Percentiles rank a stretch among this genome's conserved stretches.
These are phyloP conservation scores for Protonibea diacanthus DNA, from an alignment of 2,797 vertebrate genomes.

Conservation along the genomic window DNA sequence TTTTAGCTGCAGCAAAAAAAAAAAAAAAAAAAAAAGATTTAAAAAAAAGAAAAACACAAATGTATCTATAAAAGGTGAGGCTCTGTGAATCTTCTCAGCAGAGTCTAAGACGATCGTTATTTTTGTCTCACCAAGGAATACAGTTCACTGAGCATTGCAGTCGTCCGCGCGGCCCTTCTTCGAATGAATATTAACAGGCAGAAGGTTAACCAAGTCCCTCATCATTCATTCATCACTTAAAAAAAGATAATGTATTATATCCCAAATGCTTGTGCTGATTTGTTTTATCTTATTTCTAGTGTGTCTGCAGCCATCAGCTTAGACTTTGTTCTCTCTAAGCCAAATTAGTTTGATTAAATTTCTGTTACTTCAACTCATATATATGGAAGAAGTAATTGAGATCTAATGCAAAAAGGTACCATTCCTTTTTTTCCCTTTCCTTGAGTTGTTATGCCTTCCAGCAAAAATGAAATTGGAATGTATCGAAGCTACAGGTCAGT, in stretches of 20 bases:
- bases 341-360: conserved; percentile 62
- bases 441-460: conserved; percentile 20
- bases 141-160: conserved; percentile 6
- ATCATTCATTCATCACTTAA: conserved; percentile 13
- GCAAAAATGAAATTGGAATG: conserved; percentile 65
- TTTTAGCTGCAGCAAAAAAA: conserved; percentile 9
- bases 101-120: conserved; percentile 36
- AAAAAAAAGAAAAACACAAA: neutral
- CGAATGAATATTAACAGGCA: conserved; percentile 34
- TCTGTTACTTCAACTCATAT: conserved; percentile 42
- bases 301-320: conserved; percentile 33
- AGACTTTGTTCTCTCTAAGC: conserved; percentile 51
- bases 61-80: conserved; percentile 30
- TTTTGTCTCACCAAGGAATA: conserved; percentile 9
- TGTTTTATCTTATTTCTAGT: conserved; percentile 52
- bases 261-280: conserved; percentile 15
- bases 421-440: conserved; percentile 29
- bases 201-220: conserved; percentile 7
- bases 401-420: conserved; percentile 46
- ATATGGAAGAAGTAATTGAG: conserved; percentile 64
- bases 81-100: conserved; percentile 25
- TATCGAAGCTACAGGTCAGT: conserved; percentile 51
- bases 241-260: conserved; percentile 20
- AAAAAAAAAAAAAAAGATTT: neutral
- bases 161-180: neutral